Percentiles rank a stretch among this genome's conserved stretches.
Evolutionary conservation across 1,140 invertebrate genomes (phyloP).

Genomic region (Geopemphigus sp.): DNA sequence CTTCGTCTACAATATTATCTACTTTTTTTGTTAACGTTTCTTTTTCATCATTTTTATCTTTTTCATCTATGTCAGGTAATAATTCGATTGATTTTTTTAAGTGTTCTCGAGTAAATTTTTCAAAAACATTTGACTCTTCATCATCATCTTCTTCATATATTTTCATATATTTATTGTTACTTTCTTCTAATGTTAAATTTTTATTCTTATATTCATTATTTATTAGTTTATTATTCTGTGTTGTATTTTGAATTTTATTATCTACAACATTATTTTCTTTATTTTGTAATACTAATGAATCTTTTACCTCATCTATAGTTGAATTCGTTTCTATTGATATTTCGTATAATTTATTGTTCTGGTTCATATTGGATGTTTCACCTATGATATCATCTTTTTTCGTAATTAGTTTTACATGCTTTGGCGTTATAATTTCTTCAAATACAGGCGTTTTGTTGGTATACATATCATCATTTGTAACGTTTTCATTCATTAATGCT

Average conservation of each 20-base stretch:
- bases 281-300: not conserved
- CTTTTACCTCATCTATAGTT: not conserved
- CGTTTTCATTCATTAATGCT: constrained; percentile 7
- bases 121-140: constrained; percentile 18
- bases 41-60: not conserved
- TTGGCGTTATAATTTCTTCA: constrained; percentile 48
- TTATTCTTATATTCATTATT: not conserved
- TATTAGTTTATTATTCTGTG: not conserved
- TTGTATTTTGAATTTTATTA: not conserved
- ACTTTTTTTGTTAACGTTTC: not conserved
- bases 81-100: constrained; percentile 26
- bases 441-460: constrained; percentile 32
- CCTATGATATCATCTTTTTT: not conserved
- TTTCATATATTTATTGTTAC: constrained; percentile 44
- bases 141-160: constrained; percentile 43
- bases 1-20: not conserved
- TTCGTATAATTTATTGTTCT: not conserved
- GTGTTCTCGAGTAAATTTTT: constrained; percentile 36
- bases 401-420: constrained; percentile 48
- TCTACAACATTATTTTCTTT: constrained; percentile 15
- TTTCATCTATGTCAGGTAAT: not conserved
- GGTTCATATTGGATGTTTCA: not conserved
- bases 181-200: not conserved
- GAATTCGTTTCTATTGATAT: not conserved
- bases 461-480: not conserved